Evolutionary conservation across 2,113 vertebrate species (phyloP).

Genomic region (Lycaon pictus): DNA sequence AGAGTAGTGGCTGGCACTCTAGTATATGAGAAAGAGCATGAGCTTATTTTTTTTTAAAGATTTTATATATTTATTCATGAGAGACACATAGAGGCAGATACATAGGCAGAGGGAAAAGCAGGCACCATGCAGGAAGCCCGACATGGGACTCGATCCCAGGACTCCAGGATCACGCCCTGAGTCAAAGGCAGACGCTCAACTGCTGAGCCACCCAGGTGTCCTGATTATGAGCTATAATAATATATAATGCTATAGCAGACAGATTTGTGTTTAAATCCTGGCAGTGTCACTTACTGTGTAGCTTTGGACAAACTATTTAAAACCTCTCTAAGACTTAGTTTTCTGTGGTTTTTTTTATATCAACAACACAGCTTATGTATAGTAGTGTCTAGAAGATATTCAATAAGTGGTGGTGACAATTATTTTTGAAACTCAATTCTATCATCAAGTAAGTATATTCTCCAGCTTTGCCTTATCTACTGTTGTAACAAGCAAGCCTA

Average conservation of each 20-base stretch:
- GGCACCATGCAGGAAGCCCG: no score
- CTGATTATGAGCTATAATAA: not conserved
- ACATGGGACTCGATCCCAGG: no score
- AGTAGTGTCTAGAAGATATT: conserved; percentile 19
- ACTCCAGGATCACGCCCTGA: no score
- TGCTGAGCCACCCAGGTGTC: no score
- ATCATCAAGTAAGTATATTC: conserved; percentile 32
- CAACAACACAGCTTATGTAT: not conserved
- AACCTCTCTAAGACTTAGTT: conserved; percentile 16
- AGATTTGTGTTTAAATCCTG: conserved; percentile 45
- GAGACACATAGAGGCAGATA: no score
- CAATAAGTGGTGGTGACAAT: conserved; percentile 5
- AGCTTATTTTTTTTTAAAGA: not conserved
- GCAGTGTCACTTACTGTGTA: not conserved
- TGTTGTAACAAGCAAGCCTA: not conserved
- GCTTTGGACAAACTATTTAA: conserved; percentile 46
- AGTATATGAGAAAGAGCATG: conserved; percentile 18
- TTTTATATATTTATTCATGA: no score
- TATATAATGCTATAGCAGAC: not conserved
- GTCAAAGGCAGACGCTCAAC: no score
- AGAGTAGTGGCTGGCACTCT: not conserved
- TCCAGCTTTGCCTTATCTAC: conserved; percentile 49
- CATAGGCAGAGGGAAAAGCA: no score
- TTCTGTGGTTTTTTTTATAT: conserved; percentile 52
- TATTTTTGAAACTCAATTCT: conserved; percentile 63